Conservation (phyloP, 2,888 invertebrate species). For the Drosophila peninsularis region DNA sequence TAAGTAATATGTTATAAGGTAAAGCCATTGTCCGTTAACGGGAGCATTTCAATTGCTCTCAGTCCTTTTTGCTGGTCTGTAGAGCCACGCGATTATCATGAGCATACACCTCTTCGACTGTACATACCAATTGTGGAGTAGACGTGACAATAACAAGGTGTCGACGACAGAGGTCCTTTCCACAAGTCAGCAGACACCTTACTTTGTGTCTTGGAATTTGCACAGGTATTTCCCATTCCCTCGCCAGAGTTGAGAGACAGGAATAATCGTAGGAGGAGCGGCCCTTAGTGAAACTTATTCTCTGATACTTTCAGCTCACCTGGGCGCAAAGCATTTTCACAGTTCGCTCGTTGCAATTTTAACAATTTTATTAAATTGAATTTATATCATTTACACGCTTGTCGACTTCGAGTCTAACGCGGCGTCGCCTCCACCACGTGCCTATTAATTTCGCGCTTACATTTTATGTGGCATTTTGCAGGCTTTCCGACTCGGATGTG, state of each 20-base stretch:
- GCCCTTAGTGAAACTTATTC: conserved; percentile 55
- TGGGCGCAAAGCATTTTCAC: conserved; percentile 79
- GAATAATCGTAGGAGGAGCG: conserved; percentile 15
- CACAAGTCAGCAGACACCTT: conserved; percentile 44
- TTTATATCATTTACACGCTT: conserved; percentile 84
- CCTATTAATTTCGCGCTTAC: conserved; percentile 75
- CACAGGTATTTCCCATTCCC: conserved; percentile 75
- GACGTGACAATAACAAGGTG: conserved; percentile 31
- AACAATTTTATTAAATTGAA: conserved; percentile 84
- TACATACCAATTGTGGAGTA: conserved; percentile 3
- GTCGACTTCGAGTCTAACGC: conserved; percentile 70
- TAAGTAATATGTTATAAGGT: conserved; percentile 51
- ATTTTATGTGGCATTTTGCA: conserved; percentile 74
- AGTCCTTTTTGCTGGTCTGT: conserved; percentile 16
- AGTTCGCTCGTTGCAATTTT: conserved; percentile 81
- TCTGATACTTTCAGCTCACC: conserved; percentile 78
- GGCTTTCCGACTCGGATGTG: conserved; percentile 42
- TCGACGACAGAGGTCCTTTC: conserved; percentile 19
- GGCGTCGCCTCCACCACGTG: conserved; percentile 37
- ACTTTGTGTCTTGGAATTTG: conserved; percentile 81
- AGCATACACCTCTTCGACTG: conserved; percentile 30
- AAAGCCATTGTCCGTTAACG: conserved; percentile 4
- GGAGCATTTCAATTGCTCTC: conserved; percentile 10
- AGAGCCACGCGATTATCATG: conserved; percentile 71
- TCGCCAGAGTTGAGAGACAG: neutral